Percentiles rank a stretch among this genome's conserved stretches.
Evolutionary conservation across 2,888 invertebrate genomes (phyloP).

Genomic region (Pelosia muscerda): DNA sequence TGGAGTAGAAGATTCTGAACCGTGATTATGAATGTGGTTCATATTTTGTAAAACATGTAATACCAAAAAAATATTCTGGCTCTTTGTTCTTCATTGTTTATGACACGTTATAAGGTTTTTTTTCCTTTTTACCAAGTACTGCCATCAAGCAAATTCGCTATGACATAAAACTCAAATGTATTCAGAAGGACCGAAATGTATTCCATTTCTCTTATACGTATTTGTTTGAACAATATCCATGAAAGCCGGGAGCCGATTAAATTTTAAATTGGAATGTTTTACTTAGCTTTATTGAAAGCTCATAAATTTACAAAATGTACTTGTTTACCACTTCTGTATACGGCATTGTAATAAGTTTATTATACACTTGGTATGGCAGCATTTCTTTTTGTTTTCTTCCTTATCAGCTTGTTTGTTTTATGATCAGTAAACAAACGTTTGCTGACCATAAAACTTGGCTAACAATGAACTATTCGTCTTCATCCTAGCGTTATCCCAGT

Average conservation of each 20-base stretch:
- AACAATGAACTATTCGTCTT: background rate
- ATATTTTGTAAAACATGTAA: no score
- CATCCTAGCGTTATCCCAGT: no score
- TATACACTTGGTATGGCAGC: slow-evolving; percentile 45
- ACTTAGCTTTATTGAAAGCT: slow-evolving; percentile 45
- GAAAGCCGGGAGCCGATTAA: slow-evolving; percentile 36
- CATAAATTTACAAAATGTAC: slow-evolving; percentile 45
- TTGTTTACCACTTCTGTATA: slow-evolving; percentile 46
- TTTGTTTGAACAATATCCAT: slow-evolving; percentile 44
- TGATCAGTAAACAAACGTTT: background rate
- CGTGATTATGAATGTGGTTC: no score
- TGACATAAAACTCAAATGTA: slow-evolving; percentile 47
- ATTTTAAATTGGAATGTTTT: slow-evolving; percentile 50
- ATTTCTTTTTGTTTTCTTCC: slow-evolving; percentile 38
- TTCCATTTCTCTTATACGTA: slow-evolving; percentile 24
- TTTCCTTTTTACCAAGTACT: slow-evolving; percentile 38
- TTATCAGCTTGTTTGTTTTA: background rate
- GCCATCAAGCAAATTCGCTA: slow-evolving; percentile 35
- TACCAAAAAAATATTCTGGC: no score
- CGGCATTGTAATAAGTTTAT: slow-evolving; percentile 46
- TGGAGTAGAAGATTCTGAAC: no score
- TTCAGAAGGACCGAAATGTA: slow-evolving; percentile 41
- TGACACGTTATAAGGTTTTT: slow-evolving; percentile 28
- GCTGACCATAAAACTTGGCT: background rate
- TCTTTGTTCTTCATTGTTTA: background rate